Conservation (phyloP, 92 coral and sea anemone species). For the Parazoanthus atlanticus region DNA sequence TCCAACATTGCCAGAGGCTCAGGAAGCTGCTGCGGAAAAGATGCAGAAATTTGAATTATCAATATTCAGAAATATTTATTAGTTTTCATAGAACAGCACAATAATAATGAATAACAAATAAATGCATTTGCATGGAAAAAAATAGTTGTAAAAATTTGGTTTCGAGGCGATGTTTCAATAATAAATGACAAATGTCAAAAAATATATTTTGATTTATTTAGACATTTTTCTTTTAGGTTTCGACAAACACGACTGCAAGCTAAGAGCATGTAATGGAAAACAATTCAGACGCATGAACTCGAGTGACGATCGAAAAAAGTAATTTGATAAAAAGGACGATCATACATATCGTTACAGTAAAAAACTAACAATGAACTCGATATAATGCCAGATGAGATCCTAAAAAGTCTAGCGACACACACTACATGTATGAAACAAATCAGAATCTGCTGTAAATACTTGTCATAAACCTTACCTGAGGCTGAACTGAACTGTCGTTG, state of each 20-base stretch:
- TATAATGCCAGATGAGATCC: conserved; percentile 3
- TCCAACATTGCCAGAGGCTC: conserved; percentile 11
- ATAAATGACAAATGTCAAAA: not conserved
- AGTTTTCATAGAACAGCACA: conserved; percentile 22
- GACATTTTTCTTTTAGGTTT: not conserved
- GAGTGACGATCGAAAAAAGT: not conserved
- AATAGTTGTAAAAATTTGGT: not conserved
- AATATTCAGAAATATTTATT: not conserved
- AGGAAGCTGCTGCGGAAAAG: conserved; percentile 8
- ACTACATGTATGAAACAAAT: not conserved
- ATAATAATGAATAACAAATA: no score
- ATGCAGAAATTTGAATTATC: not conserved
- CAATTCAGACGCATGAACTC: not conserved
- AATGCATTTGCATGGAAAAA: conserved; percentile 21
- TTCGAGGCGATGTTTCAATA: not conserved
- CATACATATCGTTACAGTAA: conserved; percentile 5
- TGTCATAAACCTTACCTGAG: conserved; percentile 11
- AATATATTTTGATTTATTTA: conserved; percentile 23
- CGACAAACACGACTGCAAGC: not conserved
- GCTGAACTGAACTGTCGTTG: not conserved
- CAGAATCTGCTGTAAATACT: not conserved
- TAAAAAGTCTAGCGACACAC: conserved; percentile 15
- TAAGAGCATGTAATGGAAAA: conserved; percentile 18
- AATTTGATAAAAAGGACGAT: not conserved
- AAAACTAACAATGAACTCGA: conserved; percentile 9